Evolutionary conservation across 2,113 vertebrate species (phyloP), one percentile per base, ranked within the genome.

Genomic region (Athene cunicularia): DNA sequence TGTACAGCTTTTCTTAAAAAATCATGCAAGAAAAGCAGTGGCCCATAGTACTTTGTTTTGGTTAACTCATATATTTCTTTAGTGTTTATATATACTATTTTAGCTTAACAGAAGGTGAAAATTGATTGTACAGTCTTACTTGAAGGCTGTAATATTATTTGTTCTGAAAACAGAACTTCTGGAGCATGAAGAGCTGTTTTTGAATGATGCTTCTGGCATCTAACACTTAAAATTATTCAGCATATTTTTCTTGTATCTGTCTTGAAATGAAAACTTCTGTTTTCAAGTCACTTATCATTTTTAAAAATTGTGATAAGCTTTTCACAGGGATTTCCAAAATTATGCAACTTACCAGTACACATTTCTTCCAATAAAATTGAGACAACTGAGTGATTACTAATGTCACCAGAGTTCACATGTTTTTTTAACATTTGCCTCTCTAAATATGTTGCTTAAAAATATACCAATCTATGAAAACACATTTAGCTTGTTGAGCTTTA

Each of bases 141-240:
- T 86, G 82, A 90, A 86, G 82, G 80, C 72, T 88, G 35, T 4
- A 52, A 50, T 80, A 13, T 43, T 60, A 35, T 52, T 64, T 90
- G 53, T 50, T 90, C 67, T 92, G 92, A 66, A 90, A 94, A 53
- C 27, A 58, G 37, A 73, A 27, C 72, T 80, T 90, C 2, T 88
- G 68, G 70, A 90, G 88, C 90, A 59, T 67, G 67, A 87, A 80
- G 35, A 95, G 45, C 79, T 90, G 71, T 0, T 88, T 76, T 70
- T 86, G 67, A 92, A n/a, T 55, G 83, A 92, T 49, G 72, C 41
- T 86, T 91, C 83, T 94, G 82, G 50, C 88, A 80, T n/a, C 71
- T 90, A 43, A 50, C 28, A 26, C 62, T 83, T 60, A 30, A 75
- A 86, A 80, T 90, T 83, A 83, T 90, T 83, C 86, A 83, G 55